A percentile compares a stretch with the other conserved stretches of the same genome.
Evolutionary conservation across 1,140 invertebrate species (phyloP).

Genomic region (Euwallacea similis): DNA sequence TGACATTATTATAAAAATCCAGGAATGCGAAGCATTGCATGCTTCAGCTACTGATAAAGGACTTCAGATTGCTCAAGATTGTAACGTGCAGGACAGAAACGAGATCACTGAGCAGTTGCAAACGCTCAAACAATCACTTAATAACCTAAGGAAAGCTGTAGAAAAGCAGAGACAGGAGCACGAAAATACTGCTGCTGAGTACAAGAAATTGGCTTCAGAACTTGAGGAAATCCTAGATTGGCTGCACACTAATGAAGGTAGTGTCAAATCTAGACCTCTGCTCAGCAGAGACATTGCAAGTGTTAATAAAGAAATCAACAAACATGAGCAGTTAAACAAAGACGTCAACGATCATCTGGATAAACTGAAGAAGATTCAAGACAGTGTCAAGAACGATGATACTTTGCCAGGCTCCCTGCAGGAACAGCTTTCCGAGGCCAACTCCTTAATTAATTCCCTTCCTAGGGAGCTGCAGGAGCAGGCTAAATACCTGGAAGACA

Average conservation of each 20-base stretch:
- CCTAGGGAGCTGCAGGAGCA: slow-evolving; percentile 79
- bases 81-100: slow-evolving; percentile 81
- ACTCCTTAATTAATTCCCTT: slow-evolving; percentile 72
- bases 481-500: slow-evolving; percentile 76
- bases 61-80: slow-evolving; percentile 86
- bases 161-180: slow-evolving; percentile 85
- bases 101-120: slow-evolving; percentile 85
- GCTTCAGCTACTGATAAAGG: slow-evolving; percentile 88
- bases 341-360: slow-evolving; percentile 73
- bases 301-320: slow-evolving; percentile 78
- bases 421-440: slow-evolving; percentile 82
- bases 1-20: slow-evolving; percentile 80
- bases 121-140: slow-evolving; percentile 80
- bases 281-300: slow-evolving; percentile 76
- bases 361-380: slow-evolving; percentile 68
- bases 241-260: slow-evolving; percentile 82
- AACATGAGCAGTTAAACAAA: slow-evolving; percentile 71
- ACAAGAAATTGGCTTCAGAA: slow-evolving; percentile 78
- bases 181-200: slow-evolving; percentile 83
- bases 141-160: slow-evolving; percentile 76
- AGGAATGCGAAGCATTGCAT: slow-evolving; percentile 85
- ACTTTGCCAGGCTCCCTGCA: slow-evolving; percentile 75
- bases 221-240: slow-evolving; percentile 80
- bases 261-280: slow-evolving; percentile 78
- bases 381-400: slow-evolving; percentile 71